Conservation (phyloP, 2,797 vertebrate species). For the Gallinago solitaria region DNA sequence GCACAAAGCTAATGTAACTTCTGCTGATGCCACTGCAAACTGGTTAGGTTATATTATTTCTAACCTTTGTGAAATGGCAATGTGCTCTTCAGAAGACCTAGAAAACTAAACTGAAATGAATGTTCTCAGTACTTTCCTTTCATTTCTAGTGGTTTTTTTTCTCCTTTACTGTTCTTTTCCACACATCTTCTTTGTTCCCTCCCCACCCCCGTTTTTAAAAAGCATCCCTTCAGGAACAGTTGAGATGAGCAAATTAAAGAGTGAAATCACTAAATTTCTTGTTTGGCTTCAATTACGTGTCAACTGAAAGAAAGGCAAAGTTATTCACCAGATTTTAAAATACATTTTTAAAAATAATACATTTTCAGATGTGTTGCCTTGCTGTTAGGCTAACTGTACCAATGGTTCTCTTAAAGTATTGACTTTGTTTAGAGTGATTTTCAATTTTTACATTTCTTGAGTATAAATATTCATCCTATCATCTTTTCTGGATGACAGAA, state of each 20-base stretch:
- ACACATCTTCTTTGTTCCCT: not conserved
- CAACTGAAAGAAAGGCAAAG: not conserved
- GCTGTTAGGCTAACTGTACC: not conserved
- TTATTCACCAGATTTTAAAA: not conserved
- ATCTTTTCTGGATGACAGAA: not conserved
- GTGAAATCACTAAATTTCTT: not conserved
- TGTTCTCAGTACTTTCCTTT: not conserved
- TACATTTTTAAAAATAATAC: not conserved
- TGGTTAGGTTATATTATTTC: constrained; percentile 68
- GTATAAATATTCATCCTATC: not conserved
- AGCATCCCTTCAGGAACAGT: not conserved
- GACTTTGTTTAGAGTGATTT: not conserved
- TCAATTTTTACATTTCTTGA: not conserved
- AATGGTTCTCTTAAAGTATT: not conserved
- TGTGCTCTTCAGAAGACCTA: constrained; percentile 68
- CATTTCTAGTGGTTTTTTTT: not conserved
- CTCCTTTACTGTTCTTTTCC: not conserved
- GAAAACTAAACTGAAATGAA: constrained; percentile 55
- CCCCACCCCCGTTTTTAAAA: fast-evolving
- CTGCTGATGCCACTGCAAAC: constrained; percentile 64
- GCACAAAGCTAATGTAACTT: constrained; percentile 69
- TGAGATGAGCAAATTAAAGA: not conserved
- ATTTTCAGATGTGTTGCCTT: not conserved
- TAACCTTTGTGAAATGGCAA: constrained; percentile 70
- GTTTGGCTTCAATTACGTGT: not conserved